Conservation (phyloP, 1,140 invertebrate genomes). For the Dryas iulia region DNA sequence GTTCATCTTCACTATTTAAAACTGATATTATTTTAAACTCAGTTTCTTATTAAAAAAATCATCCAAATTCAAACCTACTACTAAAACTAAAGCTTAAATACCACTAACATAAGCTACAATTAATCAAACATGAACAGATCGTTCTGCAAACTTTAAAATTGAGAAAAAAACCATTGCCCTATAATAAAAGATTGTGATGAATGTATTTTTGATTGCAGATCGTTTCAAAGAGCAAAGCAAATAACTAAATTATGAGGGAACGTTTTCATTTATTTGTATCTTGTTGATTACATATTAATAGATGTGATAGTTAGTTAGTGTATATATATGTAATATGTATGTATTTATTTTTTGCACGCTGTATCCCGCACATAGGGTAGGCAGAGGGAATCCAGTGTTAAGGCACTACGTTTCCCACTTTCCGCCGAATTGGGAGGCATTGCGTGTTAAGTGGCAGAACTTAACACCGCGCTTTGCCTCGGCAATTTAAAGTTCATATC, state of each 20-base stretch:
- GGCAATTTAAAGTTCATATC: too few relatives aligned
- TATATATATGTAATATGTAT: neutral
- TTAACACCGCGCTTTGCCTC: too few relatives aligned
- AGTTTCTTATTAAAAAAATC: too few relatives aligned
- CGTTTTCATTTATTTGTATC: neutral
- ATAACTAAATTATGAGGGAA: neutral
- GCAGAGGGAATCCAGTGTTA: too few relatives aligned
- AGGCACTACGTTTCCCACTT: too few relatives aligned
- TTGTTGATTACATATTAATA: conserved; percentile 1
- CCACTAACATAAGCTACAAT: neutral
- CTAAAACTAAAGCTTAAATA: neutral
- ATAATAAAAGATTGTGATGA: conserved; percentile 4
- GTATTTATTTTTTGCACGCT: neutral
- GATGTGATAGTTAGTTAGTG: neutral
- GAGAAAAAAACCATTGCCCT: neutral
- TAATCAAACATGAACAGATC: neutral
- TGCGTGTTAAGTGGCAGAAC: too few relatives aligned
- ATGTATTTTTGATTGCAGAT: neutral
- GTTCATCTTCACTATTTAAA: too few relatives aligned
- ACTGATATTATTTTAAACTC: too few relatives aligned
- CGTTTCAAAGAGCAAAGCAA: neutral
- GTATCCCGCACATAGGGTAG: too few relatives aligned
- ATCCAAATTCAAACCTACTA: too few relatives aligned
- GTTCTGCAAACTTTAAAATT: neutral
- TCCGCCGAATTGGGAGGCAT: too few relatives aligned